A percentile compares a stretch with the other conserved stretches of the same genome.
Evolutionary conservation across 2,113 vertebrate genomes (phyloP).

Genomic region (Lanius ludovicianus): DNA sequence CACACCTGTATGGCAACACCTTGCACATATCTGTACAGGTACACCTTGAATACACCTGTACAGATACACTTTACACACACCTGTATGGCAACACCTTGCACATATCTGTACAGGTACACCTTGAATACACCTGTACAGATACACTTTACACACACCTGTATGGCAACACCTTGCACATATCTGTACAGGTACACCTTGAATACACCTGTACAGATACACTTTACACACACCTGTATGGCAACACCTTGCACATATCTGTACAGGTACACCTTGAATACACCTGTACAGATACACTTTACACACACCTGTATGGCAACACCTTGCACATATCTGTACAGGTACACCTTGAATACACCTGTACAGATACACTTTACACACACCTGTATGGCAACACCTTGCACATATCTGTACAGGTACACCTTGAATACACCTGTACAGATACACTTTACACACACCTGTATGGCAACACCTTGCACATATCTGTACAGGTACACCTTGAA

Average conservation of each 20-base stretch:
- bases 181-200: too few species aligned
- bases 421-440: not conserved
- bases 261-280: not conserved
- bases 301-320: too few species aligned
- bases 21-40: not conserved
- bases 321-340: not conserved
- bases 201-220: not conserved
- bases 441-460: not conserved
- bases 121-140: not conserved
- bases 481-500: not conserved
- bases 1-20: not conserved
- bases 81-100: not conserved
- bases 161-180: not conserved
- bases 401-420: not conserved
- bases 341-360: too few species aligned
- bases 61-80: not conserved
- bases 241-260: too few species aligned
- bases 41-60: not conserved
- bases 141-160: not conserved
- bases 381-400: not conserved
- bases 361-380: not conserved
- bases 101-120: not conserved
- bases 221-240: not conserved
- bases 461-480: rapidly evolving
- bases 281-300: too few species aligned